A percentile compares a stretch with the other conserved stretches of the same genome.
These are phyloP conservation scores for Tridacna gigas DNA, from an alignment of 2,888 invertebrate species.

Conservation along the genomic window DNA sequence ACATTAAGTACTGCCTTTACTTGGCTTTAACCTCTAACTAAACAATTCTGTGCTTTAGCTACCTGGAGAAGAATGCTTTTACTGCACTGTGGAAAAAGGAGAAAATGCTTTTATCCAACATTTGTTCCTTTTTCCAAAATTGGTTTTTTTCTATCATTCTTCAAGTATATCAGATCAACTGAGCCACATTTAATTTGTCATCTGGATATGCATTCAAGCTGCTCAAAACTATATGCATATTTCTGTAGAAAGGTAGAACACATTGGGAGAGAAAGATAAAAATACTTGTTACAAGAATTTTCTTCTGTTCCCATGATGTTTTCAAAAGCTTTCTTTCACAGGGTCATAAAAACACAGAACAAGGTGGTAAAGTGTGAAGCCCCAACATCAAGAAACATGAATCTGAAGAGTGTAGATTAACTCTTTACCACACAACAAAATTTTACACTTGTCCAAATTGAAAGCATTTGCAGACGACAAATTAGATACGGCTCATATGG, in stretches of 20 bases:
- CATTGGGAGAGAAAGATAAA: too few species aligned
- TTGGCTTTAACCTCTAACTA: not conserved
- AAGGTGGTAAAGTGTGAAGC: not conserved
- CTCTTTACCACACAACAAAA: not conserved
- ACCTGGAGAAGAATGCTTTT: too few species aligned
- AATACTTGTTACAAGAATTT: not conserved
- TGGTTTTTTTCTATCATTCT: too few species aligned
- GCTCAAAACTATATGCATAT: too few species aligned
- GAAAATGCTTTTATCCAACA: not conserved
- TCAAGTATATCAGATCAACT: too few species aligned
- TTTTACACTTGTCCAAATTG: not conserved
- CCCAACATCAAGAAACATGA: not conserved
- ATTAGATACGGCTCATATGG: too few species aligned
- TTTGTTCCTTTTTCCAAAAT: not conserved
- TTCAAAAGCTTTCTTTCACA: not conserved
- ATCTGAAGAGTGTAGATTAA: not conserved
- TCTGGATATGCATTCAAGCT: too few species aligned
- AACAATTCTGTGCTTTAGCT: not conserved
- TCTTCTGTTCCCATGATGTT: not conserved
- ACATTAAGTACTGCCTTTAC: too few species aligned
- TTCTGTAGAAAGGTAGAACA: too few species aligned
- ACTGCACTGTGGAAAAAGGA: too few species aligned
- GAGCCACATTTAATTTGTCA: too few species aligned
- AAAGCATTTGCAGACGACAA: not conserved
- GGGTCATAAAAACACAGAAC: not conserved